Evolutionary conservation across 2,113 vertebrate genomes (phyloP).

Genomic region (Tympanuchus pallidicinctus): DNA sequence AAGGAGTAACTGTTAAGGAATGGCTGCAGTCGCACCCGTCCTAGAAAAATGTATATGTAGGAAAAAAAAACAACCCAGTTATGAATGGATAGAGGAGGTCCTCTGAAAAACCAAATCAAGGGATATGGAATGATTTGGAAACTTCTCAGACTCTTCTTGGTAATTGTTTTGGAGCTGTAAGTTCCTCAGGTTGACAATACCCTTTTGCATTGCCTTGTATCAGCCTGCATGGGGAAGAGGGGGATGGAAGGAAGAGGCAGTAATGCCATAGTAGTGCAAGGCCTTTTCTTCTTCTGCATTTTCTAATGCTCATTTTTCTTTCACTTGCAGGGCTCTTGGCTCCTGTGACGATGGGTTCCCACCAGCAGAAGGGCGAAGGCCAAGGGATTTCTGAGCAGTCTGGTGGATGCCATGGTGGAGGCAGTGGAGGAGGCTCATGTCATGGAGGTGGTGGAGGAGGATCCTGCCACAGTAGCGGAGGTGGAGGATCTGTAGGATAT

Average conservation of each 20-base stretch:
- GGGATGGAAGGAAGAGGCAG: too few species aligned
- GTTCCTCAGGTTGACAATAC: neutral
- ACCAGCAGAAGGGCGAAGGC: conserved; percentile 43
- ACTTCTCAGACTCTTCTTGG: neutral
- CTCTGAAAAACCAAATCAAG: neutral
- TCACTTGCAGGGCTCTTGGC: neutral
- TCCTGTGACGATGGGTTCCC: conserved; percentile 19
- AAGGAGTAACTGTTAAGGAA: neutral
- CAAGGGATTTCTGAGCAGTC: conserved; percentile 43
- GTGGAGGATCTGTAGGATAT: conserved; percentile 31
- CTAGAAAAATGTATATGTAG: neutral
- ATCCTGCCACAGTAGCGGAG: neutral
- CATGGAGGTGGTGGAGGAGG: neutral
- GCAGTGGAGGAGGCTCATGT: neutral
- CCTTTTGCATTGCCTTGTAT: neutral
- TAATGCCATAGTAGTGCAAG: neutral
- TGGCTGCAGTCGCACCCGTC: rapidly evolving
- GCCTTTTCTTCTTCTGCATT: neutral
- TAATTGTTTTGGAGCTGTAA: neutral
- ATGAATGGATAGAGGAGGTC: neutral
- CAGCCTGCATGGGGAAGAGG: neutral
- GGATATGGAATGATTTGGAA: neutral
- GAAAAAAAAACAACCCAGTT: neutral
- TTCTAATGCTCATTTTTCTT: neutral
- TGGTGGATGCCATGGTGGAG: conserved; percentile 22